Percentiles rank a stretch among this genome's conserved stretches.
Evolutionary conservation across 2,113 vertebrate genomes (phyloP).

Genomic region (Neodon shergylaensis): DNA sequence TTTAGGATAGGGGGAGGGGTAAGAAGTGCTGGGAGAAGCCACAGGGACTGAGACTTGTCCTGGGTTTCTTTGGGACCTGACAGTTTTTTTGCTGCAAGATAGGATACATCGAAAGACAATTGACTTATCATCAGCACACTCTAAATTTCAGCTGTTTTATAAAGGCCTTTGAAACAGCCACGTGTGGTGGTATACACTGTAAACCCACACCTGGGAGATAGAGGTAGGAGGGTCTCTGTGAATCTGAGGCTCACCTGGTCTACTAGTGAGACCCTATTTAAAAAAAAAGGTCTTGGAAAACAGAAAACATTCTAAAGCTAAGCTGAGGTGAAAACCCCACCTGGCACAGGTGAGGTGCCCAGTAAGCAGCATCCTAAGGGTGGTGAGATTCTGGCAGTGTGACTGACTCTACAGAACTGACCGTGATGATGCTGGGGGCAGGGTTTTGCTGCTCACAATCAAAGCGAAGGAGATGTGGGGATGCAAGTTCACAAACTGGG

Average conservation of each 20-base stretch:
- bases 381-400: not conserved
- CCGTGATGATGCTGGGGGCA: not conserved
- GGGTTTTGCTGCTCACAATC: not conserved
- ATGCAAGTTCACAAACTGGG: conserved; percentile 2
- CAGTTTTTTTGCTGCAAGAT: too few species aligned
- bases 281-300: too few species aligned
- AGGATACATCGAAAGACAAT: too few species aligned
- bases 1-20: too few species aligned
- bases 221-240: not conserved
- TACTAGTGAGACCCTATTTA: not conserved
- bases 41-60: too few species aligned
- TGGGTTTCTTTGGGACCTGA: too few species aligned
- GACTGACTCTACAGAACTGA: not conserved
- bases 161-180: too few species aligned
- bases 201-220: not conserved
- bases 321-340: not conserved
- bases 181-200: too few species aligned
- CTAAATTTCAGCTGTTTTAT: too few species aligned
- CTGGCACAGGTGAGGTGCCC: not conserved
- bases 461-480: not conserved
- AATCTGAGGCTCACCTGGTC: not conserved
- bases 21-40: too few species aligned
- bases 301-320: not conserved
- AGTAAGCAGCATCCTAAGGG: not conserved
- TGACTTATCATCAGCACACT: too few species aligned